Evolutionary conservation across 2,888 invertebrate species (phyloP).

Genomic region (Catocala nupta): DNA sequence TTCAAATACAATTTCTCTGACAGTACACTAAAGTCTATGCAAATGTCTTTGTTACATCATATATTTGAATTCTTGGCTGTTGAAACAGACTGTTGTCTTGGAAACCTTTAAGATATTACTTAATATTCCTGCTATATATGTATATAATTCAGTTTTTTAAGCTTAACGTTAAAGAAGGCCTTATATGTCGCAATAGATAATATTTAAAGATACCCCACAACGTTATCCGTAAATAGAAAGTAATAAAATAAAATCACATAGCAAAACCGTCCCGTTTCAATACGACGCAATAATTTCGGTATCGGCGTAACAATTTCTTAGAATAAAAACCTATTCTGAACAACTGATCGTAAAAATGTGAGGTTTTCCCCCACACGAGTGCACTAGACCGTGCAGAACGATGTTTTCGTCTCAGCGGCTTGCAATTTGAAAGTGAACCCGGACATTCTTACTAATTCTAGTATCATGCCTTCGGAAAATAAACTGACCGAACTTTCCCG

Average conservation of each 20-base stretch:
- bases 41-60: no score
- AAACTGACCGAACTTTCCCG: slow-evolving; percentile 53
- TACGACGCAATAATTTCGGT: slow-evolving; percentile 43
- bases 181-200: neutral
- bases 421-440: slow-evolving; percentile 41
- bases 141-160: no score
- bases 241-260: slow-evolving; percentile 25
- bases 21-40: no score
- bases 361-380: slow-evolving; percentile 48
- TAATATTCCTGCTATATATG: neutral
- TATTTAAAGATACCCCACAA: neutral
- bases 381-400: slow-evolving; percentile 66
- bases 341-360: slow-evolving; percentile 51
- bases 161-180: neutral
- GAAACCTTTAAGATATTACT: neutral
- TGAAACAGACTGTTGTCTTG: neutral
- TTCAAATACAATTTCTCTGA: neutral
- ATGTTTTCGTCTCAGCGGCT: slow-evolving; percentile 59
- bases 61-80: no score
- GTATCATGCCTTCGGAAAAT: slow-evolving; percentile 58
- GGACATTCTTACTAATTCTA: slow-evolving; percentile 41
- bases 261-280: slow-evolving; percentile 31
- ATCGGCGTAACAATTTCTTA: slow-evolving; percentile 40
- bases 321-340: slow-evolving; percentile 49
- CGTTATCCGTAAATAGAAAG: slow-evolving; percentile 18